These are phyloP conservation scores for Rhadinocentrus ornatus DNA, from an alignment of 2,797 vertebrate genomes.

Conservation along the genomic window DNA sequence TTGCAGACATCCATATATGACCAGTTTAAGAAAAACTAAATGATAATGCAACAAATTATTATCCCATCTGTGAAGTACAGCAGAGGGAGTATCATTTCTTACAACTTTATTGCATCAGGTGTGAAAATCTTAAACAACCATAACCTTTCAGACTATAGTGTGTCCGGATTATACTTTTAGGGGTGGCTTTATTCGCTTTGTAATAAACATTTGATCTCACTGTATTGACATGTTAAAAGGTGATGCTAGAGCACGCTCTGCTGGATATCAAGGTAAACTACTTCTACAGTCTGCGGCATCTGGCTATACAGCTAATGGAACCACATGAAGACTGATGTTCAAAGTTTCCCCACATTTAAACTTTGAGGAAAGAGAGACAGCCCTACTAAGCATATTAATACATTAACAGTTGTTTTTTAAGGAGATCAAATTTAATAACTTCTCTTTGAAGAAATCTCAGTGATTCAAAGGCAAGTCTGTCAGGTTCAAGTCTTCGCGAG, in stretches of 20 bases:
- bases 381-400: background rate
- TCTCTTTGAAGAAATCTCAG: background rate
- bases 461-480: background rate
- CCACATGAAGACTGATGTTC: background rate
- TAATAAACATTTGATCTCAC: background rate
- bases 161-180: background rate
- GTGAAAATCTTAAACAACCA: background rate
- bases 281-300: background rate
- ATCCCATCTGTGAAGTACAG: background rate
- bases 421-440: background rate
- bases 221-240: background rate
- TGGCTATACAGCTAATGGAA: background rate
- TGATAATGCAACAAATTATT: no score
- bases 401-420: background rate
- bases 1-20: no score
- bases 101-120: background rate
- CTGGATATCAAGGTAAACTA: background rate
- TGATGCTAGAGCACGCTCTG: background rate
- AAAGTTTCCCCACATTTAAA: background rate
- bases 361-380: background rate
- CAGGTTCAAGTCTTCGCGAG: no score
- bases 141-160: background rate
- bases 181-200: background rate
- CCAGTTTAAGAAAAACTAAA: no score
- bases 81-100: background rate